Evolutionary conservation across 1,140 invertebrate genomes (phyloP).

Genomic region (Hydropsyche tenuis): DNA sequence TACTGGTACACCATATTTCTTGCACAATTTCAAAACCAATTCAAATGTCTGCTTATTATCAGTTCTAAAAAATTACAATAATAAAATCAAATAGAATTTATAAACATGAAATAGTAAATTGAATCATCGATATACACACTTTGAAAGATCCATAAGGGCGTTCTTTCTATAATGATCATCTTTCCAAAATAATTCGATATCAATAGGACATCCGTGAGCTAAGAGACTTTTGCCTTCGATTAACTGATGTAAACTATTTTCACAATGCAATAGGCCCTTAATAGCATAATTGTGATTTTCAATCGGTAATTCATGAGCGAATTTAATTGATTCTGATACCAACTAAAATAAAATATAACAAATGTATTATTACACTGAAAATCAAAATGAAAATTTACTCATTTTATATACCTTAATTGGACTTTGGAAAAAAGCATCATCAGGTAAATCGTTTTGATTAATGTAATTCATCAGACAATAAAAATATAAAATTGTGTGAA

Average conservation of each 20-base stretch:
- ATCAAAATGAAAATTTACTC: conserved; percentile 19
- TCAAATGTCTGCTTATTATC: conserved; percentile 32
- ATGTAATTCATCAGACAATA: conserved; percentile 45
- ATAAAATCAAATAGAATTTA: not conserved
- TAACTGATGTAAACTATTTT: conserved; percentile 40
- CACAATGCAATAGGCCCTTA: conserved; percentile 35
- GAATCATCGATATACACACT: conserved; percentile 22
- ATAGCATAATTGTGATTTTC: conserved; percentile 34
- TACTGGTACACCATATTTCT: conserved; percentile 41
- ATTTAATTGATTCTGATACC: conserved; percentile 38
- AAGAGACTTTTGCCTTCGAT: conserved; percentile 46
- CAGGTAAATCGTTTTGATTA: conserved; percentile 34
- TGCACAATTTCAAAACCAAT: conserved; percentile 40
- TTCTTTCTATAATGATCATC: conserved; percentile 40
- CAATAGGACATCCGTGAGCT: conserved; percentile 39
- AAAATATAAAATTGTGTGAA: conserved; percentile 43
- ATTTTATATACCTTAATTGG: conserved; percentile 38
- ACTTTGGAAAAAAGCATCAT: conserved; percentile 40
- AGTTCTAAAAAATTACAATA: conserved; percentile 26
- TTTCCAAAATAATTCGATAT: conserved; percentile 43
- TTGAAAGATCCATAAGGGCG: conserved; percentile 41
- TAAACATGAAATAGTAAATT: not conserved
- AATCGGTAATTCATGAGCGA: conserved; percentile 13
- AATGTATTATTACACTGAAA: conserved; percentile 4
- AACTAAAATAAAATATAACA: conserved; percentile 29